Evolutionary conservation across 2,113 vertebrate species (phyloP).

Genomic region (Ardeotis arabs): DNA sequence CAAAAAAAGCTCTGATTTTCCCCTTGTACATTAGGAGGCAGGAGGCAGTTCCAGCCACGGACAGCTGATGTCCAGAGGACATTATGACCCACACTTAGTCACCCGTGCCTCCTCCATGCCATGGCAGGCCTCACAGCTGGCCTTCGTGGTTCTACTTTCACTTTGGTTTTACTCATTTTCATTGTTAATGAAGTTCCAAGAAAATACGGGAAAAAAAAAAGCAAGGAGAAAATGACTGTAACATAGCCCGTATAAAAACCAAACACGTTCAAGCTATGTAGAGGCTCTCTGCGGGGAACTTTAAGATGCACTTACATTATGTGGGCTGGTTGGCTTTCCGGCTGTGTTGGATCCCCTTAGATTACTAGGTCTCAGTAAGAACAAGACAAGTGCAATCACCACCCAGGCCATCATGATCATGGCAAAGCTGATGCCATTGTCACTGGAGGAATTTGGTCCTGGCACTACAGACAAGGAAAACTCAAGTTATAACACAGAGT

Average conservation of each 20-base stretch:
- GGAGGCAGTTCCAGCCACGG: neutral
- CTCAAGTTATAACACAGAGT: neutral
- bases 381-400: conserved; percentile 88
- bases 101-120: neutral
- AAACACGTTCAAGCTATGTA: neutral
- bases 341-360: conserved; percentile 81
- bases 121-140: neutral
- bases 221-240: neutral
- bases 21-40: neutral
- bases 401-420: conserved; percentile 94
- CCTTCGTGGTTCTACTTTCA: neutral
- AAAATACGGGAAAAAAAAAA: neutral
- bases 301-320: conserved; percentile 80
- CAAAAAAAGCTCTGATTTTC: neutral
- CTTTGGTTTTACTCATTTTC: neutral
- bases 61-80: neutral
- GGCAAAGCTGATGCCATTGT: conserved; percentile 83
- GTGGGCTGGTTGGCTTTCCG: conserved; percentile 84
- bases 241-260: neutral
- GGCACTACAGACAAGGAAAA: conserved; percentile 82
- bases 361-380: conserved; percentile 88
- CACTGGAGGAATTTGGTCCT: conserved; percentile 81
- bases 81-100: neutral
- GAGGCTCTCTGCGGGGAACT: neutral
- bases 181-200: neutral